Evolutionary conservation across 2,888 invertebrate species (phyloP).

Genomic region (Ennomos erosarius): DNA sequence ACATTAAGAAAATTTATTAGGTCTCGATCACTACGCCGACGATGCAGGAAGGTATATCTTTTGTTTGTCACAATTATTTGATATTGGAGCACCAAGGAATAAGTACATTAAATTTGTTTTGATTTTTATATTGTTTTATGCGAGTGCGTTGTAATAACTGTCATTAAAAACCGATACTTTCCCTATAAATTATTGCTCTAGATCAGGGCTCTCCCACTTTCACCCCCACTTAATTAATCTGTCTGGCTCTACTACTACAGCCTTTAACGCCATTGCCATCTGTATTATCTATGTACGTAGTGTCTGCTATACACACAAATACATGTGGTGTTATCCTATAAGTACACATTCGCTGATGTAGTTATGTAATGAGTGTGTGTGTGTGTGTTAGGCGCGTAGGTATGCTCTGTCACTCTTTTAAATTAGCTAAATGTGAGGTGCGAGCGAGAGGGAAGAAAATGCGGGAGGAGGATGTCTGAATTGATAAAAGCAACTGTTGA

Average conservation of each 20-base stretch:
- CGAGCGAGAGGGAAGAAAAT: conserved; percentile 61
- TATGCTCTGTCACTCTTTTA: conserved; percentile 63
- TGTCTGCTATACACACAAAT: conserved; percentile 49
- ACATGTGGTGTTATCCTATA: conserved; percentile 42
- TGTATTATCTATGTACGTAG: conserved; percentile 41
- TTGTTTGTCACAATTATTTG: not conserved
- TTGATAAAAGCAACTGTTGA: conserved; percentile 83
- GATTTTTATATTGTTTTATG: too few species aligned
- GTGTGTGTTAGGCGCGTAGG: conserved; percentile 51
- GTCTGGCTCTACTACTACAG: conserved; percentile 18
- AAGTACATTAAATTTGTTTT: too few species aligned
- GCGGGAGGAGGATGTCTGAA: conserved; percentile 74
- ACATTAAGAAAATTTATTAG: conserved; percentile 48
- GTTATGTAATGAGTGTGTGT: conserved; percentile 54
- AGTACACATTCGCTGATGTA: conserved; percentile 47
- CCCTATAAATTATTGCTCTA: conserved; percentile 35
- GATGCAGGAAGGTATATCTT: conserved; percentile 1
- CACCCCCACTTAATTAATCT: too few species aligned
- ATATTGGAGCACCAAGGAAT: too few species aligned
- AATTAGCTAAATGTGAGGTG: conserved; percentile 47
- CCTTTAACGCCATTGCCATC: conserved; percentile 36
- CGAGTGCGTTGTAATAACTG: too few species aligned
- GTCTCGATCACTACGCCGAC: not conserved
- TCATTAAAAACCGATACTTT: conserved; percentile 16
- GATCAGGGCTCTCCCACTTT: conserved; percentile 14